These are phyloP conservation scores for Gorsachius magnificus DNA, from an alignment of 2,797 vertebrate species.

Conservation along the genomic window DNA sequence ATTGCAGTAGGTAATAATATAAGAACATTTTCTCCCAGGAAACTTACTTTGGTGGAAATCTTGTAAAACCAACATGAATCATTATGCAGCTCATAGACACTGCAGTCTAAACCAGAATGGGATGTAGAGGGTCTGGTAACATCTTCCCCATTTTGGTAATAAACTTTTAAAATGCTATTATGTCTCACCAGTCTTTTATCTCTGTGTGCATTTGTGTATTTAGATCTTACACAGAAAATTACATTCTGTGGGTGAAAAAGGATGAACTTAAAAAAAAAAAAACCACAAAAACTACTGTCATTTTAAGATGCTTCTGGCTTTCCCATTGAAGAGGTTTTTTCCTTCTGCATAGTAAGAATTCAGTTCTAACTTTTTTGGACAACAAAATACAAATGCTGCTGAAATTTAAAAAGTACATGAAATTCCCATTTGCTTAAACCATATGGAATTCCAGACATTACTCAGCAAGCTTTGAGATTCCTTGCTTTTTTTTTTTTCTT, in stretches of 20 bases:
- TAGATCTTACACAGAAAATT: neutral
- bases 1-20: neutral
- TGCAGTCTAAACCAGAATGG: neutral
- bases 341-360: neutral
- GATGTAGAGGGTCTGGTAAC: neutral
- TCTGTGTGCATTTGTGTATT: neutral
- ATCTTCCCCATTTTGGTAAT: neutral
- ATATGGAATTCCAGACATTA: neutral
- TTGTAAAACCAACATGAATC: neutral
- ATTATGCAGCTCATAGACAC: neutral
- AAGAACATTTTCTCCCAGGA: neutral
- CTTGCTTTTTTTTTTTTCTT: neutral
- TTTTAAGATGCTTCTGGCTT: neutral
- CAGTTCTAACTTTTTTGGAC: neutral
- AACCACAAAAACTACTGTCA: neutral
- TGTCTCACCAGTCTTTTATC: neutral
- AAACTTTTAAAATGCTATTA: neutral
- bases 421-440: neutral
- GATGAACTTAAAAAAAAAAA: neutral
- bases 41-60: neutral
- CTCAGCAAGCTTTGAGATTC: neutral
- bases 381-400: neutral
- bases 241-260: neutral
- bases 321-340: neutral
- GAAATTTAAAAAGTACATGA: neutral